Evolutionary conservation across 2,888 invertebrate species (phyloP).

Genomic region (Nomada hirtipes): DNA sequence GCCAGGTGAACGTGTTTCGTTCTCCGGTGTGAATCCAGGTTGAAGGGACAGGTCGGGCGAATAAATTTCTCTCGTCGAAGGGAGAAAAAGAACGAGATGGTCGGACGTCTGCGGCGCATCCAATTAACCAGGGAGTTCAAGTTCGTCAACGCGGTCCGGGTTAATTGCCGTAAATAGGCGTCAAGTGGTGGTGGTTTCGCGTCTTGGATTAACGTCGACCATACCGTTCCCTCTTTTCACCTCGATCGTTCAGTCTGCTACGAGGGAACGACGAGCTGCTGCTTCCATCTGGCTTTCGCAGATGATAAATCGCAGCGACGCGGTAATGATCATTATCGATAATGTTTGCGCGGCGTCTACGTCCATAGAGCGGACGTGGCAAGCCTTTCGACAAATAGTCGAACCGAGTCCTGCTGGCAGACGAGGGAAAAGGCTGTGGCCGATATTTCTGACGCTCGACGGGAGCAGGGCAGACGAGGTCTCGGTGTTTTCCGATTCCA

Average conservation of each 20-base stretch:
- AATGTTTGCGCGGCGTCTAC: neutral
- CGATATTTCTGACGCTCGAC: conserved; percentile 60
- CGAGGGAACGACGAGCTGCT: neutral
- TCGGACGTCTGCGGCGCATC: conserved; percentile 44
- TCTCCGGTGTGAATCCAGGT: neutral
- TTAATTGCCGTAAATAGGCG: conserved; percentile 77
- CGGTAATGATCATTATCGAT: conserved; percentile 45
- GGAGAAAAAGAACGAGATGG: neutral
- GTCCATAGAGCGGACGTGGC: neutral
- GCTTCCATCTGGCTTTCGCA: neutral
- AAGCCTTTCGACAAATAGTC: conserved; percentile 11
- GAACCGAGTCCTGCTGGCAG: neutral
- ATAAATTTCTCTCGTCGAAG: conserved; percentile 13
- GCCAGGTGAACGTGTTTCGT: neutral
- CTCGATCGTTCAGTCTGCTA: neutral
- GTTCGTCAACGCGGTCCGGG: conserved; percentile 73
- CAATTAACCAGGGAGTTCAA: conserved; percentile 74
- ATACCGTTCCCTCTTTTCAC: conserved; percentile 22
- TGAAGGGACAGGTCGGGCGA: conserved; percentile 23
- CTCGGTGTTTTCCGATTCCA: conserved; percentile 59
- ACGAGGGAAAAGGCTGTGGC: neutral
- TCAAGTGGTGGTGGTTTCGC: conserved; percentile 74
- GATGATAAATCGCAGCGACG: neutral
- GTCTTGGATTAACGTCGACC: conserved; percentile 50
- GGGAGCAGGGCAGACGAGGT: conserved; percentile 14